Evolutionary conservation across 2,797 vertebrate species (phyloP).

Genomic region (Sphenopsis melanotis): DNA sequence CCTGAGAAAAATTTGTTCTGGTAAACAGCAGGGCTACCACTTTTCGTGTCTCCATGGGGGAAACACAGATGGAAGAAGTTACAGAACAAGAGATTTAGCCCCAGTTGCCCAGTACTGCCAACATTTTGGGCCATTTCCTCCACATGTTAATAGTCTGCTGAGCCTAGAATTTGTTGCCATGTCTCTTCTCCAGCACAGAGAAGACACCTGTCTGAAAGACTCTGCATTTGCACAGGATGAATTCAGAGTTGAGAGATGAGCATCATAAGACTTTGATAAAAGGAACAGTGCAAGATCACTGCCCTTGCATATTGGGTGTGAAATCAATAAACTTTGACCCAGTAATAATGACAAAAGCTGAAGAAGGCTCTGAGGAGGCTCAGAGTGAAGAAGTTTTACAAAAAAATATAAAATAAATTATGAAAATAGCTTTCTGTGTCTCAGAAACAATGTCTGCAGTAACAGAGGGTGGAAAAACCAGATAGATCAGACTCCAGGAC

Average conservation of each 20-base stretch:
- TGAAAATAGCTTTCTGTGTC: neutral
- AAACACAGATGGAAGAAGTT: neutral
- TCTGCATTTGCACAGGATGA: neutral
- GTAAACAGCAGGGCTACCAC: neutral
- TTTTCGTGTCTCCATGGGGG: fast-evolving
- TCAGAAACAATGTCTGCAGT: neutral
- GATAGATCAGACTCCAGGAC: neutral
- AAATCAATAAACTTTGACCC: neutral
- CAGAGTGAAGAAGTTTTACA: neutral
- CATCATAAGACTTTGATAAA: neutral
- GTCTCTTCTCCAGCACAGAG: neutral
- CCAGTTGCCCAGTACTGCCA: neutral
- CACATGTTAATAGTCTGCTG: fast-evolving
- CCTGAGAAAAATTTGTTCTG: neutral
- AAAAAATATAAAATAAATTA: neutral
- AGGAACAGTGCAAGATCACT: neutral
- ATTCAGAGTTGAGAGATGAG: neutral
- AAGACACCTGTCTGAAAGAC: neutral
- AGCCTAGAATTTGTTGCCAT: neutral
- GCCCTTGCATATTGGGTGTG: fast-evolving
- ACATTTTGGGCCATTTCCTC: neutral
- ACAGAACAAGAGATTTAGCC: neutral
- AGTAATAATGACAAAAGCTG: neutral
- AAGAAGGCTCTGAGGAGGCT: neutral
- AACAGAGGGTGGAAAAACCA: neutral